Conservation (phyloP, 1,140 invertebrate genomes). For the Caligus rogercresseyi region DNA sequence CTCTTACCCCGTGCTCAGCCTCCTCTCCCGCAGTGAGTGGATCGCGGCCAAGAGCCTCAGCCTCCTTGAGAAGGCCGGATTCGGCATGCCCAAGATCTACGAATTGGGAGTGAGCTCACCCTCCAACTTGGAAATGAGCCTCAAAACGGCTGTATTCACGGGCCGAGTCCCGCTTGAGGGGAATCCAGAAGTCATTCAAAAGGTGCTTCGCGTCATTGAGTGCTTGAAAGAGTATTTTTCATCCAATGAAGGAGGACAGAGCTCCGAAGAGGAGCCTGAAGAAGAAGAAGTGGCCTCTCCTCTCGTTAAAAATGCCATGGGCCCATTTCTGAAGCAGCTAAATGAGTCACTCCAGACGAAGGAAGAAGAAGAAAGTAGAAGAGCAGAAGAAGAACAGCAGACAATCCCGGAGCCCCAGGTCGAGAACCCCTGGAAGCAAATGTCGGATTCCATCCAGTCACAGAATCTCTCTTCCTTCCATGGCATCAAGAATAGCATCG, state of each 20-base stretch:
- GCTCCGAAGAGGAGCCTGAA: background rate
- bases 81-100: background rate
- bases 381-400: background rate
- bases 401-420: background rate
- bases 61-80: background rate
- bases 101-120: background rate
- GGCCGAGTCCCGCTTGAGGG: background rate
- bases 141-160: background rate
- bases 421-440: background rate
- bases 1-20: background rate
- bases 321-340: background rate
- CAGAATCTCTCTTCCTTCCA: background rate
- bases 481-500: background rate
- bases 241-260: background rate
- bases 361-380: background rate
- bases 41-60: conserved; percentile 1
- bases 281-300: background rate
- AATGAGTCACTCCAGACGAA: background rate
- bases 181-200: background rate
- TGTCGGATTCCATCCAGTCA: conserved; percentile 2
- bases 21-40: conserved; percentile 6
- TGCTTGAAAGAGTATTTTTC: conserved; percentile 5
- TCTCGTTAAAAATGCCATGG: background rate
- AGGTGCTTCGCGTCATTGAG: conserved; percentile 13
- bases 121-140: background rate